A percentile compares a stretch with the other conserved stretches of the same genome.
These are phyloP conservation scores for Neodon shergylaensis DNA, from an alignment of 2,113 vertebrate species.

Conservation along the genomic window DNA sequence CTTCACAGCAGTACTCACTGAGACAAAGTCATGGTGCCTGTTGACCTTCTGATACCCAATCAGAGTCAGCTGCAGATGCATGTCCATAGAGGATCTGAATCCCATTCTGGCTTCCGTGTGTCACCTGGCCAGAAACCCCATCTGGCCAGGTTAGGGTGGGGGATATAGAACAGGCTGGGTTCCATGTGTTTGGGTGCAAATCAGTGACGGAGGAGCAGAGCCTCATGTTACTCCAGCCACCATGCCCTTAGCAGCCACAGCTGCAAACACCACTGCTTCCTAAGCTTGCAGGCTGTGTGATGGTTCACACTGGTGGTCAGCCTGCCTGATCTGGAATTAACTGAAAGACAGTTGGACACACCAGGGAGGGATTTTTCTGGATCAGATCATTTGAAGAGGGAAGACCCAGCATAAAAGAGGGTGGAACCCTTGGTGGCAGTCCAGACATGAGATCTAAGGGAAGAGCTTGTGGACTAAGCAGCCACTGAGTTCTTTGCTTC, in stretches of 20 bases:
- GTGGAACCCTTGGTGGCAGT: not conserved
- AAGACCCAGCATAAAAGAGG: not conserved
- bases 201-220: not conserved
- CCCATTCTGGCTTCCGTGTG: not conserved
- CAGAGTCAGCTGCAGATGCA: not conserved
- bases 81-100: not conserved
- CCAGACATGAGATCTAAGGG: not conserved
- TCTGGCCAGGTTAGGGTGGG: not conserved
- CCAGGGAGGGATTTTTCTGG: not conserved
- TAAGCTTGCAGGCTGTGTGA: too few species aligned
- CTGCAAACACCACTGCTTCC: too few species aligned
- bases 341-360: not conserved
- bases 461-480: not conserved
- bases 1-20: not conserved
- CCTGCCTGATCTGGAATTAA: not conserved
- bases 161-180: not conserved
- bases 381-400: not conserved
- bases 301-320: too few species aligned
- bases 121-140: not conserved
- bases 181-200: not conserved
- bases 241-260: not conserved
- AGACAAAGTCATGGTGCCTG: not conserved
- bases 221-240: not conserved
- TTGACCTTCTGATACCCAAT: not conserved
- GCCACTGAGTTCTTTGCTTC: not conserved